Conservation (phyloP, 1,140 invertebrate genomes). For the Eurosta solidaginis region DNA sequence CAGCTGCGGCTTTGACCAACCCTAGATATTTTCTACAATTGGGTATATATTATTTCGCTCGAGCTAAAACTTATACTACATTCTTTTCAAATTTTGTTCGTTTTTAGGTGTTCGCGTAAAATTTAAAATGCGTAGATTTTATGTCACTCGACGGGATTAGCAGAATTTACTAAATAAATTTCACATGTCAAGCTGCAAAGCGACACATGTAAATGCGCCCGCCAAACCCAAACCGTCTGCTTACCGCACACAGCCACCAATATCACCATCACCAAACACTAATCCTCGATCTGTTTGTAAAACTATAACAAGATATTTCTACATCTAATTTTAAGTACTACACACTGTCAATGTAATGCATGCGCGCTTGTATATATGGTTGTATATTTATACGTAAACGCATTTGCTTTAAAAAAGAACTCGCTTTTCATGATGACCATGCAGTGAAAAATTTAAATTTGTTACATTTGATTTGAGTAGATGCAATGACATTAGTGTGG, state of each 20-base stretch:
- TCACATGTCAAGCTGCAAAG: background rate
- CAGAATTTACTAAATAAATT: constrained; percentile 30
- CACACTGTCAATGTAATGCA: background rate
- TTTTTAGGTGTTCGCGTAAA: constrained; percentile 28
- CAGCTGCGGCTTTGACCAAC: too few species aligned
- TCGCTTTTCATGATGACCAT: background rate
- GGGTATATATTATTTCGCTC: too few species aligned
- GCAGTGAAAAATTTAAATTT: constrained; percentile 31
- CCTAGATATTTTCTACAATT: too few species aligned
- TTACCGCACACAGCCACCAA: background rate
- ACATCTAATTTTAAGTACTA: background rate
- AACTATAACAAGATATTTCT: background rate
- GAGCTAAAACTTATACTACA: too few species aligned
- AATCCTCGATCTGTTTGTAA: background rate
- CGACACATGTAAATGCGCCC: background rate
- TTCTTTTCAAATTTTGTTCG: too few species aligned
- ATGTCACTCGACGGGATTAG: constrained; percentile 35
- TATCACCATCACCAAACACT: background rate
- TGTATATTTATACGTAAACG: background rate
- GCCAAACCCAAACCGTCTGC: background rate
- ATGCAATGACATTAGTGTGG: constrained; percentile 27
- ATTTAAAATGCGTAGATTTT: constrained; percentile 37
- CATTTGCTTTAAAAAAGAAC: too few species aligned
- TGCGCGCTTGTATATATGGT: background rate
- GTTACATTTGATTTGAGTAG: constrained; percentile 29